phyloP scores from a whole-genome alignment of 2,888 invertebrate genomes.

The Notocelia uddmanniana region DNA sequence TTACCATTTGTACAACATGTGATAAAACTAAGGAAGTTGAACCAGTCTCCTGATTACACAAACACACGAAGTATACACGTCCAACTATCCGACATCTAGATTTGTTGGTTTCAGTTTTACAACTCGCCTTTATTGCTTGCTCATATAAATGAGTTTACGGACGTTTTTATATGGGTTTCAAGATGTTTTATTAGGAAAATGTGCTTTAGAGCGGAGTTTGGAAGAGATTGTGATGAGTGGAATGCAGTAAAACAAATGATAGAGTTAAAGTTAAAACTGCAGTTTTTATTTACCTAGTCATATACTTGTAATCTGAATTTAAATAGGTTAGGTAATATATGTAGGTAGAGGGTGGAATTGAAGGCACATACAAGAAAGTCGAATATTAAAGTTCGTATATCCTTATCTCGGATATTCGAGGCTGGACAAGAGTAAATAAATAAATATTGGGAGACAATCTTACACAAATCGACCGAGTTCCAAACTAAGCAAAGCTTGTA shows the following conservation, averaged over 20 bases:
- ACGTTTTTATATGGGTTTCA: conserved; percentile 29
- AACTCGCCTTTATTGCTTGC: conserved; percentile 23
- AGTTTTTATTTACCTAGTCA: background rate
- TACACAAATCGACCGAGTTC: no score
- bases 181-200: conserved; percentile 27
- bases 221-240: conserved; percentile 13
- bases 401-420: no score
- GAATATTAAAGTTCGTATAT: no score
- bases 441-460: no score
- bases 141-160: conserved; percentile 20
- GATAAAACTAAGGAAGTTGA: conserved; percentile 69
- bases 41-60: conserved; percentile 57
- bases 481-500: no score
- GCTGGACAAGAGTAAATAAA: no score
- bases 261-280: background rate
- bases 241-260: background rate
- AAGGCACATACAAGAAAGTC: no score
- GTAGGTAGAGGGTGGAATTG: background rate
- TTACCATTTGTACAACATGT: background rate
- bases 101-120: conserved; percentile 67
- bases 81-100: conserved; percentile 80
- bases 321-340: background rate
- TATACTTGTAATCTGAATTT: no score
- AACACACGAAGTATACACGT: conserved; percentile 59
- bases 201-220: background rate